Conservation (phyloP, 2,888 invertebrate species). For the Tenthredo mesomela region DNA sequence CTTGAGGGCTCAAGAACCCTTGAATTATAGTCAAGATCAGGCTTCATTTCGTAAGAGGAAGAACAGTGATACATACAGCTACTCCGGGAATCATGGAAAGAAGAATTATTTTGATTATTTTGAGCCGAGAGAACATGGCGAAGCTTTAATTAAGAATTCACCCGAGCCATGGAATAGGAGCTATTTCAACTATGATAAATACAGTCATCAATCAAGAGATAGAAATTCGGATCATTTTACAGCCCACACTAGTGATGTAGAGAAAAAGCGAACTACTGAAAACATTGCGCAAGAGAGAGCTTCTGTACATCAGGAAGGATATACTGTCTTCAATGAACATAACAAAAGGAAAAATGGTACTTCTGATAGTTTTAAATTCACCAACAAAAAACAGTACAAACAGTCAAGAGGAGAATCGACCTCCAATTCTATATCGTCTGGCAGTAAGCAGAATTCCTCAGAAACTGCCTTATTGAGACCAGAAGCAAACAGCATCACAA, state of each 20-base stretch:
- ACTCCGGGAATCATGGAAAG: background rate
- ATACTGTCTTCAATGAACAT: background rate
- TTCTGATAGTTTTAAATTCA: slow-evolving; percentile 1
- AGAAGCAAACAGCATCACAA: background rate
- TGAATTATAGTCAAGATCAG: slow-evolving; percentile 17
- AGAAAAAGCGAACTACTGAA: slow-evolving; percentile 13
- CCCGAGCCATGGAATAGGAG: slow-evolving; percentile 26
- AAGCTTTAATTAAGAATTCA: slow-evolving; percentile 39
- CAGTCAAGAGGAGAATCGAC: slow-evolving; percentile 28
- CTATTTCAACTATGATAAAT: slow-evolving; percentile 6
- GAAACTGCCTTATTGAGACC: background rate
- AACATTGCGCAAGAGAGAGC: background rate
- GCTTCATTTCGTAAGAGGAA: slow-evolving; percentile 45
- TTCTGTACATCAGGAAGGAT: background rate
- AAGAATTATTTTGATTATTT: slow-evolving; percentile 22
- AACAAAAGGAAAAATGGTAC: background rate
- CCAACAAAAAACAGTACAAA: slow-evolving; percentile 13
- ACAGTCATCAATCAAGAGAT: slow-evolving; percentile 35
- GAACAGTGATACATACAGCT: background rate
- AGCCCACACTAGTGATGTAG: background rate
- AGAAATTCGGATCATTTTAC: slow-evolving; percentile 31
- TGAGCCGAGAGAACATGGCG: slow-evolving; percentile 29
- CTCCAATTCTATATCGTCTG: background rate
- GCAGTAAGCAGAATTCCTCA: background rate
- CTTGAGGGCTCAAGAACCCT: slow-evolving; percentile 45